Conservation (phyloP, 2,888 invertebrate species). For the Tenodera sinensis region DNA sequence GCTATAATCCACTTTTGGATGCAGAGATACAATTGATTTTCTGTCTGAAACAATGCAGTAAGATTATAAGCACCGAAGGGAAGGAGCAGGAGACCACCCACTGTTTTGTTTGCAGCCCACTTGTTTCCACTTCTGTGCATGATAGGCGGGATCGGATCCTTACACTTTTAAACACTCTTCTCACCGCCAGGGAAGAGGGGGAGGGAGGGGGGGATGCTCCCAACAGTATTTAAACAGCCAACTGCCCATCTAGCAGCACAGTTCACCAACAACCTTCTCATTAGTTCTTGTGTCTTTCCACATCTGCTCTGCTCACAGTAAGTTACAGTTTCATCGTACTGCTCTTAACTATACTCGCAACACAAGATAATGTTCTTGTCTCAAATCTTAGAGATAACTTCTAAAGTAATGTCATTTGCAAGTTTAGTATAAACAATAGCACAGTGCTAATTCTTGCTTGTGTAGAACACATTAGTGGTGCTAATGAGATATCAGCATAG, state of each 20-base stretch:
- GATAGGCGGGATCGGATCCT: not conserved
- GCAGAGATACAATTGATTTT: constrained; percentile 1
- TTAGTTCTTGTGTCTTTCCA: not conserved
- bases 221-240: not conserved
- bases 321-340: not conserved
- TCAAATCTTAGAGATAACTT: too few species aligned
- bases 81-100: not conserved
- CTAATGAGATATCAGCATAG: too few species aligned
- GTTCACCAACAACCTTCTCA: not conserved
- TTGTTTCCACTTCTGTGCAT: not conserved
- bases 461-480: too few species aligned
- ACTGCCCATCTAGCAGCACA: not conserved
- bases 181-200: not conserved
- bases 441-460: too few species aligned
- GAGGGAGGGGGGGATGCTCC: not conserved
- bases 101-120: not conserved
- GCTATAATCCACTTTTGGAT: not conserved
- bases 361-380: too few species aligned
- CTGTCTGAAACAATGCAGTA: constrained; percentile 1
- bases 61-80: not conserved
- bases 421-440: too few species aligned
- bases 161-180: not conserved
- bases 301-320: not conserved
- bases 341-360: too few species aligned
- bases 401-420: too few species aligned